phyloP scores from a whole-genome alignment of 1,140 invertebrate genomes.

The Pseudobourletiella spinata region DNA sequence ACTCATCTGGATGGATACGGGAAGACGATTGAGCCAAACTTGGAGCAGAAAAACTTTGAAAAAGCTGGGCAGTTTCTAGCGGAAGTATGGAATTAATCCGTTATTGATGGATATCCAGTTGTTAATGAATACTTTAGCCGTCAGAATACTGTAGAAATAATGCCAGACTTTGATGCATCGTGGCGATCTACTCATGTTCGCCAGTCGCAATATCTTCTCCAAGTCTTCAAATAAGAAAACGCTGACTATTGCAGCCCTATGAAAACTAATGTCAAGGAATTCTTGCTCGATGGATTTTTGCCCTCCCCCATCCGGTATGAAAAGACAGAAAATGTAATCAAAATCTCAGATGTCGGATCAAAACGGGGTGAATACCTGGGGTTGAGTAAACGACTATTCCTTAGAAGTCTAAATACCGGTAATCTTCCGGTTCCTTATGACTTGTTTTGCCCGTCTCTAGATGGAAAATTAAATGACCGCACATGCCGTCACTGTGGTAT shows the following conservation, averaged over 20 bases:
- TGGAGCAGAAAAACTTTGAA: constrained; percentile 31
- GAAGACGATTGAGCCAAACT: neutral
- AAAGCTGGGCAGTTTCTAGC: constrained; percentile 38
- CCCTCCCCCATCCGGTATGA: neutral
- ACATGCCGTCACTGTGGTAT: too few relatives aligned
- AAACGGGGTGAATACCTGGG: neutral
- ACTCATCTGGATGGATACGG: constrained; percentile 39
- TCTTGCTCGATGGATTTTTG: neutral
- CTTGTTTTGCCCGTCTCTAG: neutral
- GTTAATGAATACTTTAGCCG: neutral
- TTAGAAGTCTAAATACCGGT: neutral
- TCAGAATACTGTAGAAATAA: neutral
- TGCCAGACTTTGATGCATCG: neutral
- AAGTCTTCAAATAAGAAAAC: constrained; percentile 7
- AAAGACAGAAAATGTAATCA: neutral
- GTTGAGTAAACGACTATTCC: neutral
- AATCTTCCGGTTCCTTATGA: neutral
- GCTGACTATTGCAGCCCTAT: neutral
- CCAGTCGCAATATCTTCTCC: constrained; percentile 12
- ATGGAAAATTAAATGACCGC: too few relatives aligned
- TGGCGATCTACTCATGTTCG: constrained; percentile 1
- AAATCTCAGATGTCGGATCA: neutral
- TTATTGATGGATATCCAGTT: neutral
- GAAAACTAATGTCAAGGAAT: neutral
- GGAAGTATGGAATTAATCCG: neutral